Evolutionary conservation across 2,113 vertebrate genomes (phyloP).

Genomic region (Nesogale talazaci): DNA sequence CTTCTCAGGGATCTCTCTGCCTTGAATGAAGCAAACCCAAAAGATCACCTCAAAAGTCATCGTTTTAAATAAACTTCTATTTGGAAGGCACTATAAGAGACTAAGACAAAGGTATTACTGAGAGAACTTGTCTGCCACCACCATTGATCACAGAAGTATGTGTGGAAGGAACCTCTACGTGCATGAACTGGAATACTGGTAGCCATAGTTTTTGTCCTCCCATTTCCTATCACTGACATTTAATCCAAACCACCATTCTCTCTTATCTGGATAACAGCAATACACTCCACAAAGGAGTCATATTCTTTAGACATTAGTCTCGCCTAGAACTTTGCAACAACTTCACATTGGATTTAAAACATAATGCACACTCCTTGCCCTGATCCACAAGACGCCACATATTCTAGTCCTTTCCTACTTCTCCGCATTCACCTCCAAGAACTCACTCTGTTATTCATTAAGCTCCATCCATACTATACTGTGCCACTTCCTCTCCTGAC

Average conservation of each 20-base stretch:
- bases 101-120: too few species aligned
- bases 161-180: too few species aligned
- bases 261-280: not conserved
- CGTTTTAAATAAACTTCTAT: too few species aligned
- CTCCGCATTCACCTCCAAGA: not conserved
- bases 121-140: too few species aligned
- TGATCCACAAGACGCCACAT: rapidly evolving
- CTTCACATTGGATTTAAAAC: not conserved
- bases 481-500: not conserved
- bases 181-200: too few species aligned
- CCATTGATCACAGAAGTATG: too few species aligned
- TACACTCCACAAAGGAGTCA: not conserved
- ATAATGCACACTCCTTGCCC: not conserved
- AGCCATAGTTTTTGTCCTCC: too few species aligned
- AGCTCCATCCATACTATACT: not conserved
- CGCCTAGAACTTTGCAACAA: not conserved
- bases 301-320: not conserved
- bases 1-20: too few species aligned
- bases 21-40: too few species aligned
- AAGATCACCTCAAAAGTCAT: too few species aligned
- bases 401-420: not conserved
- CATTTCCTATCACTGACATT: not conserved
- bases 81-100: too few species aligned
- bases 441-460: not conserved
- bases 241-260: not conserved